Evolutionary conservation across 2,113 vertebrate species (phyloP), one percentile per base, ranked within the genome.

Genomic region (Tinamus guttatus): DNA sequence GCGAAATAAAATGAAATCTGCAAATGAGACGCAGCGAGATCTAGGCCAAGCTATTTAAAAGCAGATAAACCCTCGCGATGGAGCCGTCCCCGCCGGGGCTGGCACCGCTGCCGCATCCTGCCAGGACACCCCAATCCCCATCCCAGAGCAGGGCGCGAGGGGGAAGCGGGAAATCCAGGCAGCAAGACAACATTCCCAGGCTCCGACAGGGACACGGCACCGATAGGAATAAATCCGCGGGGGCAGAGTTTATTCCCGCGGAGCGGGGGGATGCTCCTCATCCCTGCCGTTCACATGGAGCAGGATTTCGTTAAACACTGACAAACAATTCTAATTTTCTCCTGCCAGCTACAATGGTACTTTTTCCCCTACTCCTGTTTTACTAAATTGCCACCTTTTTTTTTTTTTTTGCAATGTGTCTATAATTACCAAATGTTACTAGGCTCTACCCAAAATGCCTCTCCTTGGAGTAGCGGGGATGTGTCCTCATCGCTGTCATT

Each of bases 371-470:
- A 0, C 95, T 78, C 74, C 95, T 95, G 92, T 97, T 97, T 97
- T 92, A 60, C 97, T 96, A 96, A 94, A 82, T 77, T 95, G 82
- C 97, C n/a, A n/a, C n/a, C n/a, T 41, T 41, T 96, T 97, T 96
- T 96, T 98, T 98, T 95, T 94, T 90, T 98, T 97, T 91, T 82
- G 95, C 97, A 96, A 70, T 90, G 97, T 97, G 97, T 98, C 95
- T 98, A 91, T 98, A 98, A 98, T 98, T 98, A 97, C 84, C 62
- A 84, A 97, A 91, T 52, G 80, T 92, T 97, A 77, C 86, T 69
- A 43, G 87, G 88, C 95, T 88, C 96, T 73, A 94, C 95, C 93
- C 97, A 93, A 97, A 97, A 94, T 89, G 54, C 41, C 95, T 76
- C 96, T 95, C 97, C 96, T 94, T 28, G 96, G 86, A 96, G 92